Evolutionary conservation across 1,140 invertebrate species (phyloP), one percentile per base, ranked within the genome.

Genomic region (Akabosia matsudoensis): DNA sequence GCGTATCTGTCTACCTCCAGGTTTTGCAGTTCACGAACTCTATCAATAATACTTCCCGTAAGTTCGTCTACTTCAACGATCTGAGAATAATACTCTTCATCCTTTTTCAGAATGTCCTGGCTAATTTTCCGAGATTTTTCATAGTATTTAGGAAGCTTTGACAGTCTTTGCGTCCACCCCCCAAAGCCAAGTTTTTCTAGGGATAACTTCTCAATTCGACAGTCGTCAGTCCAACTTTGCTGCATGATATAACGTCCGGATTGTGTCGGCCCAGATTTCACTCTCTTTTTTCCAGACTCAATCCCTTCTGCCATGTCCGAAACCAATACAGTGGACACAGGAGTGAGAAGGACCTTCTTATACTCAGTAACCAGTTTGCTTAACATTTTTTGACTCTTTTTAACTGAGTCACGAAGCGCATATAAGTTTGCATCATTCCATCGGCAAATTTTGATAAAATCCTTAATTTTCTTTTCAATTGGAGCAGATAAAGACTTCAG

Each of bases 391-490:
- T 97, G 95, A 0, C 93, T 92, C 84, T 94, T 96, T 30, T 93
- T 90, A 1, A 96, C 90, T 2, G 92, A 91, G 79, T 93, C 90
- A 79, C 94, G 95, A 10, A 99, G 89, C n/a, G 94, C 90, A 90
- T 93, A 97, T 83, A 97, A 97, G 83, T 92, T 97, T 0, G 96
- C 90, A 82, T 99, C 96, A 83, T 94, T 96, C 92, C 96, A 99
- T 34, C 93, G 88, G n/a, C 92, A 92, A 56, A 99, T 97, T 84
- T 98, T 97, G 0, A 98, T 92, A 84, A 95, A 96, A 77, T 97
- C 94, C 78, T 92, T 92, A 0, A 98, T 83, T 84, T 96, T 93
- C 85, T 96, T 97, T 81, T 97, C 94, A 76, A 97, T 93, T 0
- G 95, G 94, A 0, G 86, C 82, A 73, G 91, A 89, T 7, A 92